Evolutionary conservation across 2,797 vertebrate species (phyloP), one percentile per base, ranked within the genome.

Genomic region (Anguilla anguilla): DNA sequence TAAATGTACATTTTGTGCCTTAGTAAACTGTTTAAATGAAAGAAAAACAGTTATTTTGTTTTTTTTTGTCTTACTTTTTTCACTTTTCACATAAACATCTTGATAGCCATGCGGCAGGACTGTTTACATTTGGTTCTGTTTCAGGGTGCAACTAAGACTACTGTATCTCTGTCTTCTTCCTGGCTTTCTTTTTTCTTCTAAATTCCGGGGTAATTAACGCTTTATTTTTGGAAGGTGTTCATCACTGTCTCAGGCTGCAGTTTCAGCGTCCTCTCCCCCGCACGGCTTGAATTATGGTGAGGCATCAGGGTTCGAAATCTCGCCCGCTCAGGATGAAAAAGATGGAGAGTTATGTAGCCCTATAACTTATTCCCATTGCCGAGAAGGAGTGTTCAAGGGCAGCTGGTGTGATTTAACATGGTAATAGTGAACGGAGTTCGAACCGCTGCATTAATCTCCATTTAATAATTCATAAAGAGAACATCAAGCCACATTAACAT

Each of bases 191-290:
- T 69, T 72, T 77, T 77, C 35, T 35, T 77, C 17, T 43, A 17
- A 81, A 90, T 91, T 87, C 64, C 84, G 10, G 86, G 67, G 55
- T 89, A 88, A 88, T 91, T 91, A 86, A 90, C 88, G 89, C 85
- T 79, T 88, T 84, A 28, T 89, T 86, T 89, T 90, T 88, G 90
- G 43, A 87, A 88, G 87, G 86, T 88, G 87, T 92, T 91, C 89
- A 92, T 92, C 89, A 91, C 88, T 17, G 35, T 35, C 88, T 93
- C 89, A 89, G 85, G 85, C 79, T 43, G 53, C 81, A 61, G 84
- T 91, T 88, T 89, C 90, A 88, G 90, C 85, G 88, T 90, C 88
- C 84, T 67, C 79, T 91, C 90, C 90, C 88, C n/a, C 86, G 89
- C 79, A 89, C 86, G 81, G 74, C 0, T 0, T 92, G 92, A 93